phyloP scores from a whole-genome alignment of 2,888 invertebrate genomes.

The Ganaspis brasiliensis region DNA sequence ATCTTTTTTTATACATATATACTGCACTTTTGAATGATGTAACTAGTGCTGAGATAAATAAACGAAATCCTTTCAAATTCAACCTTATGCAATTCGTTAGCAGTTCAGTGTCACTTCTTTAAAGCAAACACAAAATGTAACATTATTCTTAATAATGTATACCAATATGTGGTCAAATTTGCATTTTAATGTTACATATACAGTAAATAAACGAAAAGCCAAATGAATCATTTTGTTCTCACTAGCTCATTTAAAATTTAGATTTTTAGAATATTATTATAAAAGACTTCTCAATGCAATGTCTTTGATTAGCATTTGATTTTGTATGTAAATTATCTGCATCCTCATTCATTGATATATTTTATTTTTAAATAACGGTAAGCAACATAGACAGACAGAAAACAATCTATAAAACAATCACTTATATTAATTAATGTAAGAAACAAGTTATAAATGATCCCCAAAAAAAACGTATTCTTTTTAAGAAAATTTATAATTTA shows the following conservation, averaged over 20 bases:
- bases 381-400: too few species aligned
- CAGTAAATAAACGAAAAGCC: too few species aligned
- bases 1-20: too few species aligned
- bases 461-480: too few species aligned
- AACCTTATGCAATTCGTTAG: neutral
- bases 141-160: neutral
- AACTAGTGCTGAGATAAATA: neutral
- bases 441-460: too few species aligned
- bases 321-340: neutral
- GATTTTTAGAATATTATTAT: neutral
- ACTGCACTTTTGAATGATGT: neutral
- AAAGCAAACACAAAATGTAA: neutral
- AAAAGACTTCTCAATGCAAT: neutral
- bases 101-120: neutral
- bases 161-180: neutral
- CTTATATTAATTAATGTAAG: too few species aligned
- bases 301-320: neutral
- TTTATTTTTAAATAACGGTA: neutral
- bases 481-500: too few species aligned
- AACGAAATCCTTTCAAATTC: neutral
- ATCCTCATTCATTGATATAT: neutral
- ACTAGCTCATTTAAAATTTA: neutral
- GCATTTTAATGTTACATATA: neutral
- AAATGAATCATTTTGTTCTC: neutral
- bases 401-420: too few species aligned